phyloP scores from a whole-genome alignment of 2,888 invertebrate species.

The Pilophorus perplexus region DNA sequence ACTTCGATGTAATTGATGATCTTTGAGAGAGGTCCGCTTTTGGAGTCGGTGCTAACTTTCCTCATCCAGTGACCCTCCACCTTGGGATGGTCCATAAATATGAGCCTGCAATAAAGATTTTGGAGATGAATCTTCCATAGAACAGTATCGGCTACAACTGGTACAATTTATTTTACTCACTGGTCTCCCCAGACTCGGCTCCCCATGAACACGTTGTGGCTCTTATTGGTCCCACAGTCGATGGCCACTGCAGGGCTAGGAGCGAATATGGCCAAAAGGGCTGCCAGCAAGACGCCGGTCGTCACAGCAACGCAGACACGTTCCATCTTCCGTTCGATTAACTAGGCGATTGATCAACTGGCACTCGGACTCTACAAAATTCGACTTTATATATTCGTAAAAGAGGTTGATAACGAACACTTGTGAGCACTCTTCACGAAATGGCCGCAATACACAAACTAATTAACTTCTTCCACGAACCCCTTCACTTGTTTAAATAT shows the following conservation, averaged over 20 bases:
- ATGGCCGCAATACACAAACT: not conserved
- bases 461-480: not conserved
- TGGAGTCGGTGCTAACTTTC: constrained; percentile 9
- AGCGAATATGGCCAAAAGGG: not conserved
- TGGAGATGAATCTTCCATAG: not conserved
- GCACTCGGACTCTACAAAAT: not conserved
- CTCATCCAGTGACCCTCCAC: constrained; percentile 25
- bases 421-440: no score
- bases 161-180: not conserved
- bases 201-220: constrained; percentile 19
- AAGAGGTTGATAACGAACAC: no score
- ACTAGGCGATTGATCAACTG: not conserved
- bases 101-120: no score
- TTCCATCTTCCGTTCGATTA: no score
- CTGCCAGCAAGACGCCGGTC: constrained; percentile 1
- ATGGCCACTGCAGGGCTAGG: constrained; percentile 10
- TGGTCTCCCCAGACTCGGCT: not conserved
- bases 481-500: not conserved
- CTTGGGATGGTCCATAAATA: constrained; percentile 37
- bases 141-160: not conserved
- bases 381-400: no score
- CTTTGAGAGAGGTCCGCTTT: not conserved
- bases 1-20: constrained; percentile 51
- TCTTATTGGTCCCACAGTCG: constrained; percentile 13
- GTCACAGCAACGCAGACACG: constrained; percentile 5